Evolutionary conservation across 2,888 invertebrate genomes (phyloP).

Genomic region (Polymixis flavicincta): DNA sequence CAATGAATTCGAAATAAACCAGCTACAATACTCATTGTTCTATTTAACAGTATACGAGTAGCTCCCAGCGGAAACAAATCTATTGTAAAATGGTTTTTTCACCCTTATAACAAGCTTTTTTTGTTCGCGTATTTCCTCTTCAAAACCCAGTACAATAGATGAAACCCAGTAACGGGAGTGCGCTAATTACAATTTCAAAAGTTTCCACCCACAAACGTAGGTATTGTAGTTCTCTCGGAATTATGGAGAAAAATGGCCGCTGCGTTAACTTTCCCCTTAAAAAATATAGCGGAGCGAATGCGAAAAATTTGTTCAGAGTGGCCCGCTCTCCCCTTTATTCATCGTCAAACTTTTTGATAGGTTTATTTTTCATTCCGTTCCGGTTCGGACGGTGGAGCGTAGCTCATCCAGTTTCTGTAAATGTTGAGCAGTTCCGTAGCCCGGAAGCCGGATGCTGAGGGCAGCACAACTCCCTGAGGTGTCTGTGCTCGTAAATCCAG

Average conservation of each 20-base stretch:
- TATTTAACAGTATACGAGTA: constrained; percentile 31
- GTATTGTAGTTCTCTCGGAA: constrained; percentile 50
- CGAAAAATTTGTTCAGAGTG: constrained; percentile 54
- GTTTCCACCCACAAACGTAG: constrained; percentile 36
- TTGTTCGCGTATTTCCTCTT: constrained; percentile 41
- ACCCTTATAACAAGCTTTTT: constrained; percentile 34
- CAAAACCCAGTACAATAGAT: constrained; percentile 42
- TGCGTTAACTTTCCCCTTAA: constrained; percentile 39
- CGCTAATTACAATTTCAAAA: constrained; percentile 59
- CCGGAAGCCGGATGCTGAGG: constrained; percentile 52
- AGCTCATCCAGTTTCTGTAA: constrained; percentile 63
- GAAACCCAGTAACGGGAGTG: constrained; percentile 49
- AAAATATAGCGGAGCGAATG: constrained; percentile 46
- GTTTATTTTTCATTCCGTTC: constrained; percentile 61
- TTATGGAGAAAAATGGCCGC: constrained; percentile 47
- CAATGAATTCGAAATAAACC: constrained; percentile 27
- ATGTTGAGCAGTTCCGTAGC: constrained; percentile 59
- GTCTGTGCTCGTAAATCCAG: constrained; percentile 72
- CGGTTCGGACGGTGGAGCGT: constrained; percentile 37
- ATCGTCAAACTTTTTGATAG: constrained; percentile 61
- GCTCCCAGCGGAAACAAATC: constrained; percentile 40
- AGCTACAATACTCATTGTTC: constrained; percentile 33
- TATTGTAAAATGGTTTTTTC: constrained; percentile 48
- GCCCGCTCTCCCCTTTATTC: constrained; percentile 55
- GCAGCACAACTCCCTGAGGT: constrained; percentile 69